These are phyloP conservation scores for Noctua fimbriata DNA, from an alignment of 2,888 invertebrate genomes.

Conservation along the genomic window DNA sequence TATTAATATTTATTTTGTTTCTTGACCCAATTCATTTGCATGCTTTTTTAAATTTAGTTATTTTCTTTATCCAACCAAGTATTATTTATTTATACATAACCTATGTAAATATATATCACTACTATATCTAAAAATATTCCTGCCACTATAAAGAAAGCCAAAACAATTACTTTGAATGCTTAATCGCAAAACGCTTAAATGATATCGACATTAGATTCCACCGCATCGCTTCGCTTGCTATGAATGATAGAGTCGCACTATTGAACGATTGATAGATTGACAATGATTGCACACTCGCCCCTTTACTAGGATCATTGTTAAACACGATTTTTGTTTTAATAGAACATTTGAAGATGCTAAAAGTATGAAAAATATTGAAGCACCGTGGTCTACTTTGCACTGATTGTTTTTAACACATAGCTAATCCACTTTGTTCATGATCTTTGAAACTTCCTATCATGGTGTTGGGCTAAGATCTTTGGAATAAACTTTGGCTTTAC, in stretches of 20 bases:
- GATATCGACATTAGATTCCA: conserved; percentile 73
- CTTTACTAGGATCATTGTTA: conserved; percentile 52
- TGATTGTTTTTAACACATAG: conserved; percentile 45
- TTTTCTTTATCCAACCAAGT: neutral
- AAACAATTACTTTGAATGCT: conserved; percentile 70
- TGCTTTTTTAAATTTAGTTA: conserved; percentile 4
- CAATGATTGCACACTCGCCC: conserved; percentile 41
- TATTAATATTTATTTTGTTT: neutral
- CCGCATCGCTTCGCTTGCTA: conserved; percentile 82
- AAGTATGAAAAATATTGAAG: conserved; percentile 39
- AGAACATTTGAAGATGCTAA: conserved; percentile 7
- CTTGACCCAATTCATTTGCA: neutral
- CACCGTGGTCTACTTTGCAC: conserved; percentile 40
- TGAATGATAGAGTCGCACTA: conserved; percentile 57
- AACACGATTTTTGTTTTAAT: conserved; percentile 27
- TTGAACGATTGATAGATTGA: conserved; percentile 46
- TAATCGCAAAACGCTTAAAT: conserved; percentile 72
- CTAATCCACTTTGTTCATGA: conserved; percentile 18
- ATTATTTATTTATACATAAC: conserved; percentile 3
- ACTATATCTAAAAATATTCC: conserved; percentile 73
- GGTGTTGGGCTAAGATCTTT: neutral
- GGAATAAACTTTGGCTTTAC: neutral
- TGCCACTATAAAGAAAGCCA: conserved; percentile 69
- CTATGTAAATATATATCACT: conserved; percentile 38
- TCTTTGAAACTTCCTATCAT: conserved; percentile 3